phyloP scores from a whole-genome alignment of 2,113 vertebrate genomes.

The Festucalex cinctus region DNA sequence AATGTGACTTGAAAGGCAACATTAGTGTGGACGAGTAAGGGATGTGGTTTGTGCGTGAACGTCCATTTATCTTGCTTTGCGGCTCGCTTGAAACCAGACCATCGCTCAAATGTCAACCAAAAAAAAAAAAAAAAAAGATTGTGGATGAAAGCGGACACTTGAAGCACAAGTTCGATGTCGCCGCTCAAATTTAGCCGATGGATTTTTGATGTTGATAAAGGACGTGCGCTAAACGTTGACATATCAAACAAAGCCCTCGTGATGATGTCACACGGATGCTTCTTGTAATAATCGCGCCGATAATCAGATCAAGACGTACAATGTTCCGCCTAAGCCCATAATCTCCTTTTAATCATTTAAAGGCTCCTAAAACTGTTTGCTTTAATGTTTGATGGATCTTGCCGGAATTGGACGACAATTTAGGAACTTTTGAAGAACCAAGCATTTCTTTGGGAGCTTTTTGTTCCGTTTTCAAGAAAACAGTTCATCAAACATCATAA shows the following conservation, averaged over 20 bases:
- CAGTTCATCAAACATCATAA: not conserved
- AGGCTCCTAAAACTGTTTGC: not conserved
- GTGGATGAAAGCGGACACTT: not conserved
- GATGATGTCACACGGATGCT: not conserved
- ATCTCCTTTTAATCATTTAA: conserved; percentile 3
- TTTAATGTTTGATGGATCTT: not conserved
- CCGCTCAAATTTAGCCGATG: not conserved
- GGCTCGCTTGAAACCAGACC: not conserved
- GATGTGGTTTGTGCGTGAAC: not conserved
- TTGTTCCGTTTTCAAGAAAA: not conserved
- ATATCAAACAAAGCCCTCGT: not conserved
- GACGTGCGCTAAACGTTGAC: not conserved
- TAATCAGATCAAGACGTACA: conserved; percentile 1
- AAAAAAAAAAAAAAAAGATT: not conserved
- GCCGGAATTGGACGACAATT: not conserved
- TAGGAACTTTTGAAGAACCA: not conserved
- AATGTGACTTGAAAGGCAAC: not conserved
- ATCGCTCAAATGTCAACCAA: not conserved
- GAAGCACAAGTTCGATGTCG: not conserved
- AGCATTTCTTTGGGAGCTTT: too few relatives aligned
- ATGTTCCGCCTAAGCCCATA: not conserved
- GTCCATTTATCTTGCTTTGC: not conserved
- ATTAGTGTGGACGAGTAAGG: not conserved
- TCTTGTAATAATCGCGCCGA: not conserved
- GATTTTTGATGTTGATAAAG: not conserved